Evolutionary conservation across 2,888 invertebrate species (phyloP).

Genomic region (Dynastes hyllus): DNA sequence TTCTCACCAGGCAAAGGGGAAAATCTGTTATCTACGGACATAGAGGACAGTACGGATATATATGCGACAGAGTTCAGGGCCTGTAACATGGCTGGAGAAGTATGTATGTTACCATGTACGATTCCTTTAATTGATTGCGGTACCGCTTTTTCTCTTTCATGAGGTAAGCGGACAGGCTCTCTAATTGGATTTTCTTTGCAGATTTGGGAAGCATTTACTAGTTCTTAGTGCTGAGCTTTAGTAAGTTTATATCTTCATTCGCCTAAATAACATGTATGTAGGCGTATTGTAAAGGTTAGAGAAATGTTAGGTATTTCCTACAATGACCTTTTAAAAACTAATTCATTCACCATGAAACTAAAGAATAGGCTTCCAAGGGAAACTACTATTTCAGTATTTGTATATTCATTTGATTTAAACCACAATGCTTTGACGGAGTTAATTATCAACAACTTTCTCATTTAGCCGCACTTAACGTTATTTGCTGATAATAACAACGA

Average conservation of each 20-base stretch:
- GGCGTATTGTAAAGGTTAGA: too few relatives aligned
- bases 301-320: too few relatives aligned
- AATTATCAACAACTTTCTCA: too few relatives aligned
- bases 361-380: too few relatives aligned
- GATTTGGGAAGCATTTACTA: constrained; percentile 15
- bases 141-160: constrained; percentile 54
- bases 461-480: too few relatives aligned
- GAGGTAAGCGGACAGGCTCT: constrained; percentile 18
- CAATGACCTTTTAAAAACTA: too few relatives aligned
- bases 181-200: constrained; percentile 54
- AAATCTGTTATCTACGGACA: constrained; percentile 36
- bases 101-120: constrained; percentile 51
- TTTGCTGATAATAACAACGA: too few relatives aligned
- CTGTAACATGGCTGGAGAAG: not conserved
- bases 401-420: too few relatives aligned
- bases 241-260: not conserved
- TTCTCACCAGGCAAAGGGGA: constrained; percentile 20
- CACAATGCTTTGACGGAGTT: too few relatives aligned
- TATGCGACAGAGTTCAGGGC: constrained; percentile 13
- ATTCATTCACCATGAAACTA: too few relatives aligned
- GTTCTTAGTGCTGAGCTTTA: not conserved
- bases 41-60: constrained; percentile 29
- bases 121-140: constrained; percentile 57
- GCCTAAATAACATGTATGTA: too few relatives aligned
- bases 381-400: too few relatives aligned